Percentiles rank a stretch among this genome's conserved stretches.
Conservation (phyloP, 2,888 invertebrate genomes). For the Eupithecia centaureata region DNA sequence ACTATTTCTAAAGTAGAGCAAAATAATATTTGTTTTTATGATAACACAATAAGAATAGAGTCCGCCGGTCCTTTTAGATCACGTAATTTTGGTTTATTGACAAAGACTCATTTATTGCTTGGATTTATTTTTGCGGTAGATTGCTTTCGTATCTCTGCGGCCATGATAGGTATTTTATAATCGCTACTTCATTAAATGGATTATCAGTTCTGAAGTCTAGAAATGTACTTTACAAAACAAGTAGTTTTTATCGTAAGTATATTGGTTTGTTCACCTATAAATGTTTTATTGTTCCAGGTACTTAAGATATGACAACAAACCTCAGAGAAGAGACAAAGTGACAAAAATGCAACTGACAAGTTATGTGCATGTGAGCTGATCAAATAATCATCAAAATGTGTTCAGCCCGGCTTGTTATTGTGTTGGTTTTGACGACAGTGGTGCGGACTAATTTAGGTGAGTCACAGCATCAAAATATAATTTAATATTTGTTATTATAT, state of each 20-base stretch:
- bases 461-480: not conserved
- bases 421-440: slow-evolving; percentile 41
- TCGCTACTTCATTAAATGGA: too few species aligned
- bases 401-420: slow-evolving; percentile 41
- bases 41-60: not conserved
- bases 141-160: too few species aligned
- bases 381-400: slow-evolving; percentile 41
- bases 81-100: not conserved
- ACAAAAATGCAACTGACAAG: slow-evolving; percentile 41
- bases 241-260: not conserved
- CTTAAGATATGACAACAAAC: slow-evolving; percentile 37
- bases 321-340: slow-evolving; percentile 33
- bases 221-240: not conserved
- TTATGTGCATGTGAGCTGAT: slow-evolving; percentile 42
- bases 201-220: not conserved
- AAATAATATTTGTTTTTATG: not conserved
- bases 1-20: not conserved
- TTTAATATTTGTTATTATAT: too few species aligned
- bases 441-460: slow-evolving; percentile 36
- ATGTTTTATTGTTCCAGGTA: slow-evolving; percentile 35
- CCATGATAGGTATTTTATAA: too few species aligned
- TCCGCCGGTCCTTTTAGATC: not conserved
- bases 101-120: too few species aligned
- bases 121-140: not conserved
- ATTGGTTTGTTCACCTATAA: not conserved